phyloP scores from a whole-genome alignment of 2,797 vertebrate species.

The Cynopterus sphinx region DNA sequence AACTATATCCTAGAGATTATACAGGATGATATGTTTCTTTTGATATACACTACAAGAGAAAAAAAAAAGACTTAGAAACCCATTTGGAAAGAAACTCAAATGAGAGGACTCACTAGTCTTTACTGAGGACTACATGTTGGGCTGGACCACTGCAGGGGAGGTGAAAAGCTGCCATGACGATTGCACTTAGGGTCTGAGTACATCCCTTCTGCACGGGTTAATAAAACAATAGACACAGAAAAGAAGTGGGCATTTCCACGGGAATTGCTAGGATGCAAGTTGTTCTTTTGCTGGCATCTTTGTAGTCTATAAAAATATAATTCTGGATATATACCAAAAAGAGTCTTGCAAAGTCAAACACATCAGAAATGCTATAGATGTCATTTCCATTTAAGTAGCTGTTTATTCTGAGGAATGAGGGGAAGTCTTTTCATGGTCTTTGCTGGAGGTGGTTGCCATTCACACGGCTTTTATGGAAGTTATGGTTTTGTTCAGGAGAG shows the following conservation, averaged over 20 bases:
- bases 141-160: neutral
- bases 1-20: conserved; percentile 75
- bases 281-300: neutral
- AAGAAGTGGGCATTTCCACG: conserved; percentile 63
- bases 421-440: conserved; percentile 6
- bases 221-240: conserved; percentile 51
- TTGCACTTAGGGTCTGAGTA: conserved; percentile 74
- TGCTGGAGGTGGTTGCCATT: conserved; percentile 80
- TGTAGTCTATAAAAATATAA: conserved; percentile 39
- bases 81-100: neutral
- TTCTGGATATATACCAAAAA: conserved; percentile 29
- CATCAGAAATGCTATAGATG: neutral
- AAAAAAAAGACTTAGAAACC: conserved; percentile 71
- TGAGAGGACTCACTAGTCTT: neutral
- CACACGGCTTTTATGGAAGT: conserved; percentile 50
- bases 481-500: conserved; percentile 63
- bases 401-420: neutral
- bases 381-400: conserved; percentile 33
- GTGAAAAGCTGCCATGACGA: conserved; percentile 59
- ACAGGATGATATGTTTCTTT: conserved; percentile 78
- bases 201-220: conserved; percentile 57
- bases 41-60: conserved; percentile 72
- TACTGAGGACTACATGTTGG: neutral
- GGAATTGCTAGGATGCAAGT: conserved; percentile 38
- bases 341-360: conserved; percentile 31